These are phyloP conservation scores for Aegotheles bennettii DNA, from an alignment of 2,113 vertebrate genomes.

Conservation along the genomic window DNA sequence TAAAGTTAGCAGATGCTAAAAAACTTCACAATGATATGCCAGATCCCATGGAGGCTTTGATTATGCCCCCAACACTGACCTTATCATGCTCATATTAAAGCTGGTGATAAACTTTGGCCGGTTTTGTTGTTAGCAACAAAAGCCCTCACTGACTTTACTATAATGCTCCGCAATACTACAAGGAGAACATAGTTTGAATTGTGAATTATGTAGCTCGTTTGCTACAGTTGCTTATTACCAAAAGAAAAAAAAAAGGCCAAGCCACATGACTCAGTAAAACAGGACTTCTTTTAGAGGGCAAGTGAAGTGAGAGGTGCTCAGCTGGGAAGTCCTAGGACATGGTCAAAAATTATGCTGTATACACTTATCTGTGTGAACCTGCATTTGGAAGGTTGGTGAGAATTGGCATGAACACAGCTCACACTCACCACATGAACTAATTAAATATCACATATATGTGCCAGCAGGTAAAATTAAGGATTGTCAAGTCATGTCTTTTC, in stretches of 20 bases:
- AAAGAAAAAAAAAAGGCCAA: not conserved
- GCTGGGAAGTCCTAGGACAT: not conserved
- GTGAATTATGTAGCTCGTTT: not conserved
- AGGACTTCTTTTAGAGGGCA: not conserved
- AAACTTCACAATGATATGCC: not conserved
- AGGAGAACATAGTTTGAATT: not conserved
- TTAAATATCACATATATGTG: not conserved
- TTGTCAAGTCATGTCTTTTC: not conserved
- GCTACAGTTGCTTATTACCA: not conserved
- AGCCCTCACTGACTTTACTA: not conserved
- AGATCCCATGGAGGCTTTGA: not conserved
- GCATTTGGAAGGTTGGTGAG: not conserved
- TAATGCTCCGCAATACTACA: not conserved
- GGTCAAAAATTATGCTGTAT: not conserved
- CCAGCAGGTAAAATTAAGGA: not conserved
- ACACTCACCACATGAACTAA: not conserved
- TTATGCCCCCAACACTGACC: not conserved
- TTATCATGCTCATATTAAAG: not conserved
- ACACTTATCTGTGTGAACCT: not conserved
- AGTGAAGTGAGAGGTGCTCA: not conserved
- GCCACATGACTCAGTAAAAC: not conserved
- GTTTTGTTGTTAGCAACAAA: not conserved
- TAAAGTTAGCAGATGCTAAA: conserved; percentile 36
- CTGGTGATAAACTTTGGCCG: not conserved
- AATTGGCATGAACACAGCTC: not conserved